Percentiles rank a stretch among this genome's conserved stretches.
These are phyloP conservation scores for Trypoxylus dichotomus DNA, from an alignment of 1,140 invertebrate genomes.

Conservation along the genomic window DNA sequence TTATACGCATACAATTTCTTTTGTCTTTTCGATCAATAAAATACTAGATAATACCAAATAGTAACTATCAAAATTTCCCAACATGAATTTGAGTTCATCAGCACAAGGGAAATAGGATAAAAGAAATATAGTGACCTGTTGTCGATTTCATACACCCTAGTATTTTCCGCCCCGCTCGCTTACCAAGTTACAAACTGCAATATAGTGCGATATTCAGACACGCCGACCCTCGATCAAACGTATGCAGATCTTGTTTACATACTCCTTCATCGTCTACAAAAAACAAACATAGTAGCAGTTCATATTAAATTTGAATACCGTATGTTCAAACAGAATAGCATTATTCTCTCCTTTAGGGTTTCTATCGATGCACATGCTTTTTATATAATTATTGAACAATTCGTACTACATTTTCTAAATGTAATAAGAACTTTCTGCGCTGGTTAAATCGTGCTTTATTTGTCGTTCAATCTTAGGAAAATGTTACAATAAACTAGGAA, in stretches of 20 bases:
- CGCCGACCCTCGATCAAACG: neutral
- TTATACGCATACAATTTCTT: too few relatives aligned
- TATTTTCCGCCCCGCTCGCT: neutral
- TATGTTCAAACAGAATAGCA: neutral
- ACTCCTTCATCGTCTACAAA: neutral
- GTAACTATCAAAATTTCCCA: too few relatives aligned
- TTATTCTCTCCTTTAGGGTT: neutral
- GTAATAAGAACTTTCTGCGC: too few relatives aligned
- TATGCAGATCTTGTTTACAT: neutral
- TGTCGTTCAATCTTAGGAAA: too few relatives aligned
- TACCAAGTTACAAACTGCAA: neutral
- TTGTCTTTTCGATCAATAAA: too few relatives aligned
- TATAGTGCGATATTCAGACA: neutral
- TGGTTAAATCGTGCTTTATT: too few relatives aligned
- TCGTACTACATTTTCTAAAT: too few relatives aligned
- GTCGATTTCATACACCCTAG: neutral
- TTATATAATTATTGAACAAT: too few relatives aligned
- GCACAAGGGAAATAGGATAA: neutral
- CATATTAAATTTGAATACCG: conserved; percentile 7
- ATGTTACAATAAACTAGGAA: too few relatives aligned
- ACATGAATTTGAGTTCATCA: neutral
- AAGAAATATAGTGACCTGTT: neutral
- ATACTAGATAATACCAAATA: too few relatives aligned
- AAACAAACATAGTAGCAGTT: neutral
- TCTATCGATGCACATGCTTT: neutral